A percentile compares a stretch with the other conserved stretches of the same genome.
These are phyloP conservation scores for Bombyx mori DNA, from an alignment of 1,140 invertebrate genomes.

Conservation along the genomic window ASM3026992v2 NC_085119.1:9861001-9861500, in stretches of 20 bases:
- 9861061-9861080: no score
- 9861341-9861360: slow-evolving; percentile 12
- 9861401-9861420: slow-evolving; percentile 8
- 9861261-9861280: slow-evolving; percentile 22
- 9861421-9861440: slow-evolving; percentile 22
- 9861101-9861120: slow-evolving; percentile 6
- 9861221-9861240: slow-evolving; percentile 27
- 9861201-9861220: slow-evolving; percentile 30
- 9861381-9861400: slow-evolving; percentile 3
- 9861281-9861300: slow-evolving; percentile 32
- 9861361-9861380: slow-evolving; percentile 22
- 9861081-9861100: no score
- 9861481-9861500: no score
- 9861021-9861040: no score
- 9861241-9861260: slow-evolving; percentile 25
- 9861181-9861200: slow-evolving; percentile 12
- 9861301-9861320: slow-evolving; percentile 30
- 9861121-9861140: slow-evolving; percentile 15
- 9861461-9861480: slow-evolving; percentile 2
- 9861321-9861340: slow-evolving; percentile 17
- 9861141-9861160: slow-evolving; percentile 26
- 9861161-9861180: slow-evolving; percentile 21
- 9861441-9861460: slow-evolving; percentile 18
- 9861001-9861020: no score
- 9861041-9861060: no score